These are phyloP conservation scores for Pangasius sanitwongsei DNA, from an alignment of 2,797 vertebrate species.

Conservation along the genomic window DNA sequence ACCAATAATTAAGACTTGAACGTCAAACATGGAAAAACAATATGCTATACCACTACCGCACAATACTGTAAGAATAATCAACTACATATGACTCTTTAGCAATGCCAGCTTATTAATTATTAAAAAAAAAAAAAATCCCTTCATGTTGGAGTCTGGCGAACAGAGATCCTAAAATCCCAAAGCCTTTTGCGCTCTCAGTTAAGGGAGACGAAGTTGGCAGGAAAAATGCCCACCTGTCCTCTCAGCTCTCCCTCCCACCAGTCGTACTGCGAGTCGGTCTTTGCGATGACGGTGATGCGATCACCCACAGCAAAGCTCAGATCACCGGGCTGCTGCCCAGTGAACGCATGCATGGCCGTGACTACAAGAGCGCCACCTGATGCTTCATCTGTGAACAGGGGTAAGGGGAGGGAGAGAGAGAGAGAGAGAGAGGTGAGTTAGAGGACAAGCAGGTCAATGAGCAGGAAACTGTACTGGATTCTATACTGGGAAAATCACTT, in stretches of 20 bases:
- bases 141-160: background rate
- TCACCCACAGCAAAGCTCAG: constrained; percentile 87
- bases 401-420: background rate
- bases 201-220: constrained; percentile 89
- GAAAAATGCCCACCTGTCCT: constrained; percentile 90
- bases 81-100: background rate
- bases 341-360: constrained; percentile 86
- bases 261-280: constrained; percentile 89
- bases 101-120: background rate
- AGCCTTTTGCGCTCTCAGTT: constrained; percentile 44
- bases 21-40: background rate
- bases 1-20: background rate
- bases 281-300: constrained; percentile 84
- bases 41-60: too few species aligned
- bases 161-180: background rate
- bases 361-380: constrained; percentile 72
- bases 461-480: background rate
- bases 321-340: constrained; percentile 89
- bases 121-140: background rate
- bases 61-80: background rate
- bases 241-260: constrained; percentile 92
- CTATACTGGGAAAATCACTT: background rate
- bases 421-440: background rate
- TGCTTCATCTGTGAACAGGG: constrained; percentile 61
- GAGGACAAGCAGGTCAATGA: background rate